phyloP scores from a whole-genome alignment of 64 coral and sea anemone genomes.

The Stichodactyla mertensii region DNA sequence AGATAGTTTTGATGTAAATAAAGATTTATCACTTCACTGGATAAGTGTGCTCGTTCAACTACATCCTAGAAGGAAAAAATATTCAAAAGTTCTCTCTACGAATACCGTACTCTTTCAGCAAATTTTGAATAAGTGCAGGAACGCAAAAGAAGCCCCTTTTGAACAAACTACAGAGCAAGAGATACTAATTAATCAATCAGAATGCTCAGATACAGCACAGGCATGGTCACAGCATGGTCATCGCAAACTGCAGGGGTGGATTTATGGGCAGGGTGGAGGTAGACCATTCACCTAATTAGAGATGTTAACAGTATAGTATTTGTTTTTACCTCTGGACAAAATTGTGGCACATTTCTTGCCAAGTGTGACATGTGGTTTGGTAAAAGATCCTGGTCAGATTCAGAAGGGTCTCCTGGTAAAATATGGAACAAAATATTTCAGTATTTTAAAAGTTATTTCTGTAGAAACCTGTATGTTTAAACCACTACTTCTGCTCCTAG shows the following conservation, averaged over 20 bases:
- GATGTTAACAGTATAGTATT: too few species aligned
- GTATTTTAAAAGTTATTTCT: too few species aligned
- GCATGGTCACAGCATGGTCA: too few species aligned
- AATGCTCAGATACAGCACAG: too few species aligned
- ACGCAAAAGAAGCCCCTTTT: neutral
- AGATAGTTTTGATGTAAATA: conserved; percentile 97
- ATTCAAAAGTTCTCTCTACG: neutral
- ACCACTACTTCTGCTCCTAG: neutral
- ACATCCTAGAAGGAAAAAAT: conserved; percentile 35
- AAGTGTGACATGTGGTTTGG: conserved; percentile 59
- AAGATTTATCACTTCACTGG: conserved; percentile 74
- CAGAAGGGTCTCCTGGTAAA: conserved; percentile 60
- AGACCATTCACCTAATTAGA: too few species aligned
- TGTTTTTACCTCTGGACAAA: conserved; percentile 69
- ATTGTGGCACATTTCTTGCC: conserved; percentile 63
- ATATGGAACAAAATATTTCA: neutral
- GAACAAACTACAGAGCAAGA: too few species aligned
- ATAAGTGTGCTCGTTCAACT: conserved; percentile 64
- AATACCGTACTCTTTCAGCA: neutral
- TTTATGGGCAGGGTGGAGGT: too few species aligned
- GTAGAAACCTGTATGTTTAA: too few species aligned
- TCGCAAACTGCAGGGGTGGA: too few species aligned
- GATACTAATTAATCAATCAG: too few species aligned
- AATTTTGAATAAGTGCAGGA: neutral
- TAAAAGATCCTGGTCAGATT: conserved; percentile 53